Percentiles rank a stretch among this genome's conserved stretches.
Conservation (phyloP, 1,140 invertebrate species). For the Drosophila subpulchrella region DNA sequence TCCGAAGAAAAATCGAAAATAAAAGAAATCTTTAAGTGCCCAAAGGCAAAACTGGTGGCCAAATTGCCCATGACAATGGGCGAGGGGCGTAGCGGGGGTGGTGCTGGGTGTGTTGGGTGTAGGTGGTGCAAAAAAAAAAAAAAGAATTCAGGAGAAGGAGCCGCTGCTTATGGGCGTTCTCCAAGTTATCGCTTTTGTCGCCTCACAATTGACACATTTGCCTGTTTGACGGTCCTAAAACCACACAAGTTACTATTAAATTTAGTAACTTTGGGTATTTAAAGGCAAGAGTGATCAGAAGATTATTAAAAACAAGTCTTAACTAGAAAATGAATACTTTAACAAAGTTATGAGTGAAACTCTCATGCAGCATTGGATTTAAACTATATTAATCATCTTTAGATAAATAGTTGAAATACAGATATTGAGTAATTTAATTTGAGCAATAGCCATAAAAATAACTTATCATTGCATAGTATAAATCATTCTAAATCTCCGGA, state of each 20-base stretch:
- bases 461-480: no score
- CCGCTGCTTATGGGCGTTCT: conserved; percentile 29
- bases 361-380: no score
- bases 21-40: conserved; percentile 54
- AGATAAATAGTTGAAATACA: no score
- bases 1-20: conserved; percentile 34
- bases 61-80: conserved; percentile 25
- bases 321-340: not conserved
- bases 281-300: not conserved
- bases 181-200: conserved; percentile 59
- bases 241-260: not conserved
- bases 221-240: conserved; percentile 6
- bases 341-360: no score
- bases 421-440: no score
- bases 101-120: conserved; percentile 7
- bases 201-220: conserved; percentile 61
- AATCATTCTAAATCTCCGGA: no score
- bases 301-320: not conserved
- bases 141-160: not conserved
- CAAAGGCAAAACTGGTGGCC: conserved; percentile 50
- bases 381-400: no score
- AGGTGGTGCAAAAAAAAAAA: conserved; percentile 7
- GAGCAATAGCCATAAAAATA: no score
- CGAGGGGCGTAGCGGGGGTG: not conserved
- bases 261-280: not conserved